Evolutionary conservation across 1,140 invertebrate species (phyloP), one percentile per base, ranked within the genome.

Genomic region (Pseudobourletiella spinata): DNA sequence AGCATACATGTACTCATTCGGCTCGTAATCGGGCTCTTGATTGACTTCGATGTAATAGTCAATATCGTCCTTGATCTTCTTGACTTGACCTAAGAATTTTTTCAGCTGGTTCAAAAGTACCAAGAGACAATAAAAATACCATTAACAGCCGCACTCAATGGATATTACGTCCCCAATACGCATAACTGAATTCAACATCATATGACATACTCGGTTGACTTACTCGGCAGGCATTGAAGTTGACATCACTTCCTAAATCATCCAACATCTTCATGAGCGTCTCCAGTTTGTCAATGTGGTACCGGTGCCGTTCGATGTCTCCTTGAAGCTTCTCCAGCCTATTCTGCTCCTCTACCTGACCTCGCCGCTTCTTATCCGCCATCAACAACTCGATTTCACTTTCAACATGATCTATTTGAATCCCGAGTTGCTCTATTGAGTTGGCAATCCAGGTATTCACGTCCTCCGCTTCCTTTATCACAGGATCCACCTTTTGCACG

Each of bases 21-120:
- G 48, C 20, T 26, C 15, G 14, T 42, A 55, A 4, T 55, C 30
- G 1, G 14, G 2, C 16, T 52, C 42, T 11, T 43, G 16, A 29
- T 55, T 43, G 15, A 26, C 35, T 14, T 62, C 15, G 16, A 62
- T 1, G 18, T 44, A 54, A 25, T 54, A 50, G 1, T 59, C 57
- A 4, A 59, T 8, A 14, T 46, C 44, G 15, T 59, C 43, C 18
- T 59, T 59, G 1, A 59, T 26, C 0, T 30, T 29, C 15, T n/a
- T 0, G 16, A 59, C 43, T 30, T 59, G 16, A 2, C 16, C 0
- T n/a, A 48, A 1, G 26, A 59, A 50, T 11, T 26, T 22, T 2
- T 24, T 28, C n/a, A 58, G 2, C 46, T 48, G 22, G n/a, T 8
- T 39, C 32, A 39, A 39, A 39, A 39, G 32, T n/a, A n/a, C n/a